Base-by-base conservation (phyloP, 2,113 vertebrate genomes). In the Mustela lutreola region DNA sequence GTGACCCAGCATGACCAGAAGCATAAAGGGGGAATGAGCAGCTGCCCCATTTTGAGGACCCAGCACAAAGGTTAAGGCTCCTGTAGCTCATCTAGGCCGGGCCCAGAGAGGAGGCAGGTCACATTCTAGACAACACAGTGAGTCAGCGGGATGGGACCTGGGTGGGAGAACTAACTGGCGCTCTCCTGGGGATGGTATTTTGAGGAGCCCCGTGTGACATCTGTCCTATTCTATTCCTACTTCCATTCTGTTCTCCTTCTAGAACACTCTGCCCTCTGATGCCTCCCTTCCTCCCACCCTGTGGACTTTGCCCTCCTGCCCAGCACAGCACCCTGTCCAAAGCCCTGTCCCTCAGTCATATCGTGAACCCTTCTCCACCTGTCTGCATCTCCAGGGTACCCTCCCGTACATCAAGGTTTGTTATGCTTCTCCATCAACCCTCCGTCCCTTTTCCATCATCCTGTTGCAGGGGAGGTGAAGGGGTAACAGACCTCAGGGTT, bases 121-220 rank as follows among this genome's bases (percentile, higher is more conserved):
- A 0, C 0, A 1, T 10, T 24, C 22, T 22, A 7, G 50, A 11
- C 10, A 5, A 4, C 45, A 16, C 24, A 18, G 36, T 0, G 1
- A 14, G 45, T 2, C 1, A 0, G 14, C 4, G 2, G 1, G 0
- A 2, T 2, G 24, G 33, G 79, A 31, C 5, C 22, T 42, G 2
- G 12, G 56, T 1, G 1, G 58, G 16, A 5, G 0, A 7, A 12
- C n/a, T 2, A 0, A n/a, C 53, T 9, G 28, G 2, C 0, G 0
- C 53, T 56, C 60, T 36, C 22, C 31, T 45, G 9, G 31, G 39
- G 21, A 16, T 7, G 15, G 1, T 9, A 18, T 65, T 71, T 85
- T 42, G 0, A 42, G 33, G 48, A 21, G 67, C 70, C 31, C 81
- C 48, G 3, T 45, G 45, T 8, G 39, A 14, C 18, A 0, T 10